Percentiles rank a stretch among this genome's conserved stretches.
Evolutionary conservation across 2,888 invertebrate species (phyloP).

Genomic region (Mythimna albipuncta): DNA sequence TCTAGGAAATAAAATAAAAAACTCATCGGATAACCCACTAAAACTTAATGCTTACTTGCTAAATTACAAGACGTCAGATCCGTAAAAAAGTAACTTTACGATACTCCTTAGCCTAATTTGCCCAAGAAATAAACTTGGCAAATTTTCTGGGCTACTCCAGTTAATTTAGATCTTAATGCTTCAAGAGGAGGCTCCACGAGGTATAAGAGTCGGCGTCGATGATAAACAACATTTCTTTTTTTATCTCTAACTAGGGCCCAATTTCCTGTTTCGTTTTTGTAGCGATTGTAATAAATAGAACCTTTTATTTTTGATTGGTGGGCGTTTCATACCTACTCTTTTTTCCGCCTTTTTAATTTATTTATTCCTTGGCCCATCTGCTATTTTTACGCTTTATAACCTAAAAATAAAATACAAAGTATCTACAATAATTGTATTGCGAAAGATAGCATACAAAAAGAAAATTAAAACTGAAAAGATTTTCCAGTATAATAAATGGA

Average conservation of each 20-base stretch:
- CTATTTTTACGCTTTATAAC: too few species aligned
- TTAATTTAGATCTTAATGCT: constrained; percentile 15
- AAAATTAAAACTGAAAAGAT: too few species aligned
- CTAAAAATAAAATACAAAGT: too few species aligned
- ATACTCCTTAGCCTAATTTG: constrained; percentile 2
- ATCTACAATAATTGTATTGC: too few species aligned
- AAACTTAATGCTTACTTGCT: background rate
- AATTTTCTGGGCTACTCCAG: constrained; percentile 1
- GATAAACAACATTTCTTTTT: constrained; percentile 11
- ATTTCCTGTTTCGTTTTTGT: constrained; percentile 9
- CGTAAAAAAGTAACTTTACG: constrained; percentile 1
- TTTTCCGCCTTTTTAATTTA: background rate
- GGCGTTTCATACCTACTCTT: background rate
- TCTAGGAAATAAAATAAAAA: background rate
- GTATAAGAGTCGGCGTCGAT: background rate
- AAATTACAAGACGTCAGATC: background rate
- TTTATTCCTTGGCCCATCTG: too few species aligned
- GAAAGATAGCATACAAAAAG: too few species aligned
- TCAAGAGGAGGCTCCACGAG: background rate
- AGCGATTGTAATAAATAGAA: background rate
- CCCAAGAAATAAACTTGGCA: constrained; percentile 9
- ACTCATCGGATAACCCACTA: background rate
- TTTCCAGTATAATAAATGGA: too few species aligned
- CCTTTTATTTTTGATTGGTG: background rate
- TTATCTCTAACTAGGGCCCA: background rate